phyloP scores from a whole-genome alignment of 2,797 vertebrate genomes.

The Rhincodon typus region DNA sequence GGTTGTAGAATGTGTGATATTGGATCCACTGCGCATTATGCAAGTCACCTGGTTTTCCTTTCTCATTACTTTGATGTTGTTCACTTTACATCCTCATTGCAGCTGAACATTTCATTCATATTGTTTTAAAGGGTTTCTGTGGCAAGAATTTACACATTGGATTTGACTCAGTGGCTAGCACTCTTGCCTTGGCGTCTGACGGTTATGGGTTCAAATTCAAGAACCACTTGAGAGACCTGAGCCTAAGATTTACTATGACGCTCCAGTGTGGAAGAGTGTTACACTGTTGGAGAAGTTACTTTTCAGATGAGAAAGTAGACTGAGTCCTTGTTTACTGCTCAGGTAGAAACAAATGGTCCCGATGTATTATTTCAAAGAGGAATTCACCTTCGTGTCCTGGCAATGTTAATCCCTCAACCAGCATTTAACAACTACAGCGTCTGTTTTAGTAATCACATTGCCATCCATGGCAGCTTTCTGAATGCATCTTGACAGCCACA shows the following conservation, averaged over 20 bases:
- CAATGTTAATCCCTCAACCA: not conserved
- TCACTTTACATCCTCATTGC: not conserved
- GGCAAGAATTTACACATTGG: not conserved
- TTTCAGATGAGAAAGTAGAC: not conserved
- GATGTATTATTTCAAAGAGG: not conserved
- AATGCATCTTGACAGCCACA: not conserved
- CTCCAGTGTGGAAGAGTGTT: not conserved
- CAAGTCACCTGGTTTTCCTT: not conserved
- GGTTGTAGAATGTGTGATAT: not conserved
- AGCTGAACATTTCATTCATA: not conserved
- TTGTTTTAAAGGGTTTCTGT: not conserved
- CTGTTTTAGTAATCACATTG: not conserved
- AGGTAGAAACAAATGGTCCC: not conserved
- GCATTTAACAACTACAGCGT: not conserved
- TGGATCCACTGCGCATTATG: not conserved
- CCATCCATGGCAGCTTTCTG: not conserved
- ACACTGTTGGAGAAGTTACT: not conserved
- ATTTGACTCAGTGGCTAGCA: not conserved
- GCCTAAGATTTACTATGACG: not conserved
- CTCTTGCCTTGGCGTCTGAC: not conserved
- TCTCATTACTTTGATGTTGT: not conserved
- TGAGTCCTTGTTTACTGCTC: not conserved
- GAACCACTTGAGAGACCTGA: not conserved
- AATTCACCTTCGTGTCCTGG: not conserved
- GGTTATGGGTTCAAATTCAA: not conserved